Conservation (phyloP, 2,113 vertebrate genomes). For the Mus spicilegus region DNA sequence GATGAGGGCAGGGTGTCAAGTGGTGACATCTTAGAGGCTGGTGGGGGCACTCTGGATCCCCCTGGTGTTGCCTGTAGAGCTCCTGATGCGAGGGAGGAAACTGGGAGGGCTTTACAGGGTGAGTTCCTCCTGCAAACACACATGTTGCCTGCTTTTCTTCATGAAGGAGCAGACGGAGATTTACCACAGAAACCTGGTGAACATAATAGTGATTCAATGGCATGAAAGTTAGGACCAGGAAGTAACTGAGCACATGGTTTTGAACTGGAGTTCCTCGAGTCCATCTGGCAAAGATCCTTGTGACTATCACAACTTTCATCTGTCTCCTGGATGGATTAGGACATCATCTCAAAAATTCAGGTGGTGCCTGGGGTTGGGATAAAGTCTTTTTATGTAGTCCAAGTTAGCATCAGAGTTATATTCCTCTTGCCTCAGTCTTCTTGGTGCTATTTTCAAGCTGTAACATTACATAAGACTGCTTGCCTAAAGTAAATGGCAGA, state of each 20-base stretch:
- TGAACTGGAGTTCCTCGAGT: not conserved
- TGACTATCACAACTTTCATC: not conserved
- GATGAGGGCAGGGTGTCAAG: not conserved
- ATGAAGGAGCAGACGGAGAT: too few relatives aligned
- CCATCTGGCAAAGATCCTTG: not conserved
- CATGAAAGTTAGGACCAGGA: not conserved
- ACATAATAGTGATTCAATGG: not conserved
- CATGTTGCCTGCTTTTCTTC: not conserved
- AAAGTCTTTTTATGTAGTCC: not conserved
- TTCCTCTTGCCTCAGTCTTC: not conserved
- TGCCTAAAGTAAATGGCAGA: not conserved
- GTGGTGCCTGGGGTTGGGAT: not conserved
- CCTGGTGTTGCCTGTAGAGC: not conserved
- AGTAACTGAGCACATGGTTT: too few relatives aligned
- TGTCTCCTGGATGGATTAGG: not conserved
- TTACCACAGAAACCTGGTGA: not conserved
- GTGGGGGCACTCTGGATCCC: not conserved
- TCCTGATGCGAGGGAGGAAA: not conserved
- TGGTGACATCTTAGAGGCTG: not conserved
- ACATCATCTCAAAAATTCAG: not conserved
- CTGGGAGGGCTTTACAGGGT: not conserved
- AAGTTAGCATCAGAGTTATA: not conserved
- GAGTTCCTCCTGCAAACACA: not conserved
- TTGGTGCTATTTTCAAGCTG: not conserved
- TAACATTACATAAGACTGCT: not conserved